A percentile compares a stretch with the other conserved stretches of the same genome.
Conservation (phyloP, 2,113 vertebrate species). For the Sander lucioperca region DNA sequence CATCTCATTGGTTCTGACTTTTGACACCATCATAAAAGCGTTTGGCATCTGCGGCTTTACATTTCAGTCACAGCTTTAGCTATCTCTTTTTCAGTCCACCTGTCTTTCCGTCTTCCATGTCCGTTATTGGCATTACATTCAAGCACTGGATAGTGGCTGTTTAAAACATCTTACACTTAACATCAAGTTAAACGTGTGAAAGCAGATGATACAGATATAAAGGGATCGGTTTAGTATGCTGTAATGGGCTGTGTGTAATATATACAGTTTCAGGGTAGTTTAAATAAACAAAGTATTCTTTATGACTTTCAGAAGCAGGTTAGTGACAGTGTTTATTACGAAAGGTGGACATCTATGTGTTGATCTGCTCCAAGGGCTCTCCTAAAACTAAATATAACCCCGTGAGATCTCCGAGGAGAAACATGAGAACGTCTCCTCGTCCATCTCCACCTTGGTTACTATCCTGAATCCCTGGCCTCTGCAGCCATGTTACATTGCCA, state of each 20-base stretch:
- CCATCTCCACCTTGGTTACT: slow-evolving; percentile 65
- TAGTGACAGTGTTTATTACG: slow-evolving; percentile 73
- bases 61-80: slow-evolving; percentile 52
- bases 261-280: slow-evolving; percentile 38
- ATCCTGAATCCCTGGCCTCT: slow-evolving; percentile 36
- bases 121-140: slow-evolving; percentile 42
- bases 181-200: slow-evolving; percentile 35
- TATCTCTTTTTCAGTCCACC: slow-evolving; percentile 67
- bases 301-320: slow-evolving; percentile 63
- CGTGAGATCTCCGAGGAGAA: slow-evolving; percentile 72
- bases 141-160: slow-evolving; percentile 7
- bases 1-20: slow-evolving; percentile 42
- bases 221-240: slow-evolving; percentile 22
- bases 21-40: slow-evolving; percentile 62
- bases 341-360: slow-evolving; percentile 68
- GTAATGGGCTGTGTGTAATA: slow-evolving; percentile 29
- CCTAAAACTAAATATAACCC: slow-evolving; percentile 79
- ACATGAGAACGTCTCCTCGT: slow-evolving; percentile 72
- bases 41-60: slow-evolving; percentile 52
- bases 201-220: slow-evolving; percentile 18
- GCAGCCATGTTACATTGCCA: slow-evolving; percentile 27
- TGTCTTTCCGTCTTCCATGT: slow-evolving; percentile 64
- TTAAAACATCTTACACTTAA: slow-evolving; percentile 37
- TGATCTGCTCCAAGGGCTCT: slow-evolving; percentile 73
- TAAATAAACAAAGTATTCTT: slow-evolving; percentile 43